phyloP scores from a whole-genome alignment of 2,113 vertebrate species.

The Gymnobelideus leadbeateri region DNA sequence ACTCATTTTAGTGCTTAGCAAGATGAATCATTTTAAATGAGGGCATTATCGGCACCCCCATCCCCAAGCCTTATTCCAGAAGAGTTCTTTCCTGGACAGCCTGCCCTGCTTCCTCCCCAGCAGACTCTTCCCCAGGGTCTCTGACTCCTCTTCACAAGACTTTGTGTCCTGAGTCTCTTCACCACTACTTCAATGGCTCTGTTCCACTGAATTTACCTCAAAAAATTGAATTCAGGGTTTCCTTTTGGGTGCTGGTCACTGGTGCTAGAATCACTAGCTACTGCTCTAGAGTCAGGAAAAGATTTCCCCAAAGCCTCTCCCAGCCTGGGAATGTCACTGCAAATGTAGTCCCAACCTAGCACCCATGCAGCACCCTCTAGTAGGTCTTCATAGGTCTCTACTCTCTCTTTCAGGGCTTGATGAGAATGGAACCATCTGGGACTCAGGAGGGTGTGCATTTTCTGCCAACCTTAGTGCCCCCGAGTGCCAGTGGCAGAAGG shows the following conservation, averaged over 20 bases:
- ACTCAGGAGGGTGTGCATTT: not conserved
- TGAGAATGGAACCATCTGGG: constrained; percentile 13
- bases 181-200: no score
- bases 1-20: not conserved
- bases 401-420: constrained; percentile 21
- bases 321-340: not conserved
- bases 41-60: not conserved
- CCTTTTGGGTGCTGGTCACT: not conserved
- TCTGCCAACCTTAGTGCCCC: rapidly evolving
- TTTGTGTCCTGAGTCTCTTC: not conserved
- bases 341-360: not conserved
- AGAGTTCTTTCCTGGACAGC: not conserved
- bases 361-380: not conserved
- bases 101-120: not conserved
- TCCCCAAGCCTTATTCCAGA: not conserved
- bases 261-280: not conserved
- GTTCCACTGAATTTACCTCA: not conserved
- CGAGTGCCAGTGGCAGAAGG: rapidly evolving
- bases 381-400: not conserved
- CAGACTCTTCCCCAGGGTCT: not conserved
- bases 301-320: not conserved
- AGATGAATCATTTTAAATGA: not conserved
- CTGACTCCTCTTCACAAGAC: not conserved
- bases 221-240: not conserved
- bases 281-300: not conserved